These are phyloP conservation scores for Columba guinea DNA, from an alignment of 2,797 vertebrate species.

Conservation along the genomic window DNA sequence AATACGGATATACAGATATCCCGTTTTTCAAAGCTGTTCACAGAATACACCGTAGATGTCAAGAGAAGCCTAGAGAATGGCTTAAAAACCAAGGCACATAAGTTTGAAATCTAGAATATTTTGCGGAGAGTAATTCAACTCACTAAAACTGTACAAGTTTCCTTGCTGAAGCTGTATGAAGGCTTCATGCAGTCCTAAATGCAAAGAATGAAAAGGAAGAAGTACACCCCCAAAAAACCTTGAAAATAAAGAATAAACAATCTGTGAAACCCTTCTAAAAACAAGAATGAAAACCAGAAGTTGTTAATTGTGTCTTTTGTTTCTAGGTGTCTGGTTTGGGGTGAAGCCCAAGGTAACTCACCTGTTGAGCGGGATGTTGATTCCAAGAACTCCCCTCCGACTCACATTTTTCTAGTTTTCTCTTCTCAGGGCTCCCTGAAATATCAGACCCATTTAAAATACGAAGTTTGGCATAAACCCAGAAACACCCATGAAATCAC, in stretches of 20 bases:
- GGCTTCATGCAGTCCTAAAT: neutral
- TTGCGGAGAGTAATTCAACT: neutral
- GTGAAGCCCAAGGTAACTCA: neutral
- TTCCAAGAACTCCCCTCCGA: neutral
- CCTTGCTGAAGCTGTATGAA: neutral
- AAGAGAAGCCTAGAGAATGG: neutral
- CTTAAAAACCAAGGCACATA: neutral
- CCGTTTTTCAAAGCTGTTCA: neutral
- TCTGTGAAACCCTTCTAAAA: neutral
- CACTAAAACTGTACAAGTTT: neutral
- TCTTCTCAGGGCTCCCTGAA: neutral
- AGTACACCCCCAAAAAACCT: neutral
- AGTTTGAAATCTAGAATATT: neutral
- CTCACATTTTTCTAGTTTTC: neutral
- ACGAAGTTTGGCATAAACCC: neutral
- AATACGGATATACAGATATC: neutral
- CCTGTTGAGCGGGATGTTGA: neutral
- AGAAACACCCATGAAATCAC: neutral
- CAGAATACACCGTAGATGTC: neutral
- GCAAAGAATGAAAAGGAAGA: neutral
- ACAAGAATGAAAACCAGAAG: fast-evolving
- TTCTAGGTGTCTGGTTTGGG: neutral
- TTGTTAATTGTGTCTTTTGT: neutral
- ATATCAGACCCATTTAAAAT: neutral
- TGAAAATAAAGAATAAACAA: neutral